These are phyloP conservation scores for Labia minor DNA, from an alignment of 2,888 invertebrate genomes.

Conservation along the genomic window DNA sequence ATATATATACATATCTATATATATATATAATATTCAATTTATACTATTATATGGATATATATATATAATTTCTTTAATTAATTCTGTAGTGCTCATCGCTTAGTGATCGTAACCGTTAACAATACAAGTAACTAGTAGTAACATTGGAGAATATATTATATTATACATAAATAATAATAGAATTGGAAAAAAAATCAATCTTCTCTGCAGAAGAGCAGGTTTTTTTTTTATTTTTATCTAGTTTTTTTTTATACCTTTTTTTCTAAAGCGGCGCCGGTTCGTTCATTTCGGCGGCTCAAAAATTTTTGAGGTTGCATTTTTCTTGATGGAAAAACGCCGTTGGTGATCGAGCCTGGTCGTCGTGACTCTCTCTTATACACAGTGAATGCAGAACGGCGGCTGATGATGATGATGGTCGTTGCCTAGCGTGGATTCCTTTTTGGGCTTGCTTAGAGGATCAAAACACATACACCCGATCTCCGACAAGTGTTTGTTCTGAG, in stretches of 20 bases:
- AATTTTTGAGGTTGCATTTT: not conserved
- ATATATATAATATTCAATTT: not conserved
- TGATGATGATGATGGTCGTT: not conserved
- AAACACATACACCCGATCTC: not conserved
- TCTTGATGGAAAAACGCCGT: not conserved
- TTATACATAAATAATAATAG: not conserved
- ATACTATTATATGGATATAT: not conserved
- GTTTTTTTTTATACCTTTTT: too few relatives aligned
- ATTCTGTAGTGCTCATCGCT: slow-evolving; percentile 5
- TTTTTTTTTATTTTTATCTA: too few relatives aligned
- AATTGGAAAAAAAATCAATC: not conserved
- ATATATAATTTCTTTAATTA: not conserved
- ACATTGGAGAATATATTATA: not conserved
- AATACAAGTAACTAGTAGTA: not conserved
- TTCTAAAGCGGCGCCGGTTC: not conserved
- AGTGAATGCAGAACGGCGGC: not conserved
- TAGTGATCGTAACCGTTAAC: not conserved
- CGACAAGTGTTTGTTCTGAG: not conserved
- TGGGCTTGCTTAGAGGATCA: not conserved
- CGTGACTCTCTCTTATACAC: not conserved
- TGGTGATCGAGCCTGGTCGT: not conserved
- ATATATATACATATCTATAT: not conserved
- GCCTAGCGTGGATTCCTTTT: not conserved
- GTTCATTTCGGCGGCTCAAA: slow-evolving; percentile 3
- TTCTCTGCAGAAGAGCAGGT: not conserved